phyloP scores from a whole-genome alignment of 37 sponge, comb jelly and placozoan species.

The Ianthella basta region DNA sequence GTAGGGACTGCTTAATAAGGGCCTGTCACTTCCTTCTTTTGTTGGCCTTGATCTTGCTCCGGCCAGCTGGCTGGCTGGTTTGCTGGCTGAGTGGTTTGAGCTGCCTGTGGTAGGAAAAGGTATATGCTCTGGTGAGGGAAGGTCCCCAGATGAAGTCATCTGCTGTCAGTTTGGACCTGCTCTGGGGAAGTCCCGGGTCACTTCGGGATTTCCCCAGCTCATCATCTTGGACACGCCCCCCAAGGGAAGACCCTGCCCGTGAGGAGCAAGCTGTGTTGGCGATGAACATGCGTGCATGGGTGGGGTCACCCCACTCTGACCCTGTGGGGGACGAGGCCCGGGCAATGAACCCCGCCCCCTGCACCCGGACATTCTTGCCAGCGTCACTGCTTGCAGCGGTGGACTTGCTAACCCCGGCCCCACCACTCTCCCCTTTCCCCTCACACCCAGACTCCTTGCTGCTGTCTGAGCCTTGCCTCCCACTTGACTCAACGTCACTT shows the following conservation, averaged over 20 bases:
- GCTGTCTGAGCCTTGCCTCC: too few species aligned
- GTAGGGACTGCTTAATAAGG: too few species aligned
- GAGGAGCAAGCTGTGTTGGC: conserved; percentile 58
- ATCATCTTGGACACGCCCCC: conserved; percentile 3
- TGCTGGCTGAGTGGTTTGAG: background rate
- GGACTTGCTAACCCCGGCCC: background rate
- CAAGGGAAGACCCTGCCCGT: conserved; percentile 32
- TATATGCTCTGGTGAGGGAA: conserved; percentile 67
- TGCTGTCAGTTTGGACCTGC: background rate
- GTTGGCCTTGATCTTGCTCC: background rate
- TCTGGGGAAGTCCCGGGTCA: conserved; percentile 24
- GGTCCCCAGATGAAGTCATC: conserved; percentile 33
- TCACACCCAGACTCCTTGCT: background rate
- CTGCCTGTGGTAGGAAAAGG: conserved; percentile 56
- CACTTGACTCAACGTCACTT: background rate
- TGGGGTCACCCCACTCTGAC: conserved; percentile 78
- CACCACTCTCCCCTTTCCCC: background rate
- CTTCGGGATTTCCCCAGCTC: background rate
- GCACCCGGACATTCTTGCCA: conserved; percentile 25
- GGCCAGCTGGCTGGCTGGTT: background rate
- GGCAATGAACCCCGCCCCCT: conserved; percentile 24
- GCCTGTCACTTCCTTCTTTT: conserved; percentile 13
- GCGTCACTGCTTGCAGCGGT: background rate
- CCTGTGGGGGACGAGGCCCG: conserved; percentile 56
- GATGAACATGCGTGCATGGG: conserved; percentile 51